Base-by-base conservation (phyloP, 2,888 invertebrate species). In the Amphipoea lucens region DNA sequence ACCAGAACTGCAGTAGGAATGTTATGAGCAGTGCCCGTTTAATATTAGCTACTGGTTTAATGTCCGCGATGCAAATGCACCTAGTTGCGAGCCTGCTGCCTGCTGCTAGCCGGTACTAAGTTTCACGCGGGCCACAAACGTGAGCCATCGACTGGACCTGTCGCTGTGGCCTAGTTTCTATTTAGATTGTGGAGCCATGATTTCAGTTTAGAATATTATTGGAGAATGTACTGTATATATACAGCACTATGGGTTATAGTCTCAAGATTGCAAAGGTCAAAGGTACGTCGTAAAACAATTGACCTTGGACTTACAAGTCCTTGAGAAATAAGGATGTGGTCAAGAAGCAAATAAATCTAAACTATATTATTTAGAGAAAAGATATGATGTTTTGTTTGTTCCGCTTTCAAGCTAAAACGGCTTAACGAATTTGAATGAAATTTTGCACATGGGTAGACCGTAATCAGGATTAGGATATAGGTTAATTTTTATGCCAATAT, bases 91-190 rank as follows among this genome's bases (percentile, higher is more conserved):
- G 54, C 54, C 40, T 20, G 66, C 48, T 14, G 14, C 3, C 6
- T n/a, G 17, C 14, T 23, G 20, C 20, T 40, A 68, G 68, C 51
- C 66, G 45, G 45, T 78, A 73, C 76, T 70, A 63, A 77, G 85
- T 84, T 75, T 81, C 80, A 72, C 74, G 76, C 73, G 9, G 48
- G 4, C 23, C 20, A 70, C 51, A 75, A 86, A 66, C 84, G 76
- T 79, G 84, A 72, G 79, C 74, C 74, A 81, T 81, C 75, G 12
- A 65, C 72, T 83, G 66, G 72, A 85, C 85, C 81, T 87, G 87
- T 76, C 71, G 84, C 57, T 54, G 0, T 67, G 77, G 9, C 81
- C 85, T 62, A 76, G 79, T 79, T 86, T 83, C 69, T 78, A 66
- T 76, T 72, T 78, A 86, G 62, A 81, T 76, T 79, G 82, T 87